Conservation (phyloP, 2,113 vertebrate genomes). For the Leiothrix lutea region DNA sequence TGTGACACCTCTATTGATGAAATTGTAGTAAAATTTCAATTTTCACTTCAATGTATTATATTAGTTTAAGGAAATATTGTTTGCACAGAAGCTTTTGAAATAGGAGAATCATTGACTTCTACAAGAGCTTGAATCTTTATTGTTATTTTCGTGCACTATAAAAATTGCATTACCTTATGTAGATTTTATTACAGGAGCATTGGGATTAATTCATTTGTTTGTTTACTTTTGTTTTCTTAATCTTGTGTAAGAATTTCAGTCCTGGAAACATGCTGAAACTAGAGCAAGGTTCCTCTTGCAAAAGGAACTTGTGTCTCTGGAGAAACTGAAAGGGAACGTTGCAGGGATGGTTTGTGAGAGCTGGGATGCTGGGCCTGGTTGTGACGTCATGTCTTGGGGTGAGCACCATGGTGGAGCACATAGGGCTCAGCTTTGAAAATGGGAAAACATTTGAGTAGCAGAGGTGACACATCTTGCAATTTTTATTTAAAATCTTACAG, state of each 20-base stretch:
- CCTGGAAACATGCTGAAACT: neutral
- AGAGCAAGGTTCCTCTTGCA: neutral
- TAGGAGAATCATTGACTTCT: constrained; percentile 39
- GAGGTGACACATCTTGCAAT: neutral
- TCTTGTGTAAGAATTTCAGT: neutral
- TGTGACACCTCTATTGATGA: neutral
- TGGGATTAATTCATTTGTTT: neutral
- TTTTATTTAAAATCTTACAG: neutral
- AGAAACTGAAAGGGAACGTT: neutral
- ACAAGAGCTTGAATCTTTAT: neutral
- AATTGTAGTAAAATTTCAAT: constrained; percentile 13
- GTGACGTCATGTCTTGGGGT: neutral
- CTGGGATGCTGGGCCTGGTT: neutral
- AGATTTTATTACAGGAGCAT: constrained; percentile 48
- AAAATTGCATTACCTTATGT: constrained; percentile 42
- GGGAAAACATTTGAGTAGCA: neutral
- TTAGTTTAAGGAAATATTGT: neutral
- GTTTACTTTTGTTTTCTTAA: neutral
- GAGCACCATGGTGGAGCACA: neutral
- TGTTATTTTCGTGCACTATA: constrained; percentile 39
- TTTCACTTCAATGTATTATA: constrained; percentile 14
- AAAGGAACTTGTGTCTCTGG: neutral
- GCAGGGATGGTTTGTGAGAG: neutral
- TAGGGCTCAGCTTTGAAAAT: rapidly evolving
- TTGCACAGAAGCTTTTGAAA: neutral